Percentiles rank a stretch among this genome's conserved stretches.
Evolutionary conservation across 2,888 invertebrate species (phyloP).

Genomic region (Apamea monoglypha): DNA sequence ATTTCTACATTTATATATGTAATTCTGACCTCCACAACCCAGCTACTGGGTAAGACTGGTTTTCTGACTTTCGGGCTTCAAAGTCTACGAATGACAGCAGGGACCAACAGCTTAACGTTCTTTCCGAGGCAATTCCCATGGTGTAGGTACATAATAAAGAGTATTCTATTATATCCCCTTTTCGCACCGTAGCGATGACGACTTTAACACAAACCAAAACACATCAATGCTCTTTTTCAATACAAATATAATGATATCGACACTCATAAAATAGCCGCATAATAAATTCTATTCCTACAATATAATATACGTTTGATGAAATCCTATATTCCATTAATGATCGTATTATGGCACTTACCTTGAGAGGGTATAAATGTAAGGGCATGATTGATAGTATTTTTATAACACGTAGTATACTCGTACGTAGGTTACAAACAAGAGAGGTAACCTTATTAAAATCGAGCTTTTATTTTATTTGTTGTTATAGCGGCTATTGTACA

Average conservation of each 20-base stretch:
- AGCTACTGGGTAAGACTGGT: too few species aligned
- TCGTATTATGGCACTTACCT: constrained; percentile 12
- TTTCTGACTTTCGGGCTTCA: too few species aligned
- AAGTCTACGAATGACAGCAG: too few species aligned
- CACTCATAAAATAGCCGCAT: not conserved
- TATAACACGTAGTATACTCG: not conserved
- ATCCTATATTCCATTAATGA: not conserved
- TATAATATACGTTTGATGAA: constrained; percentile 9
- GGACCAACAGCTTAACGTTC: too few species aligned
- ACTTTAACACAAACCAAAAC: not conserved
- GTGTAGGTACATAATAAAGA: too few species aligned
- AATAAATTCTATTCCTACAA: not conserved
- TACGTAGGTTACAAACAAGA: too few species aligned
- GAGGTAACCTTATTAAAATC: not conserved
- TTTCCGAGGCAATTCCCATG: too few species aligned
- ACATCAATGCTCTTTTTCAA: not conserved
- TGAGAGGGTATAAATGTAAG: not conserved
- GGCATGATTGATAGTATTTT: not conserved
- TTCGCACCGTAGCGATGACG: not conserved
- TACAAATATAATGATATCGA: not conserved
- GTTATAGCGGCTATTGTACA: not conserved
- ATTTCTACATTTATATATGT: too few species aligned
- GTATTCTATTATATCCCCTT: not conserved
- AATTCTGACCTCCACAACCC: too few species aligned
- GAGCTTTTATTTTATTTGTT: not conserved